Conservation (phyloP, 1,140 invertebrate species). For the Psix sp. region DNA sequence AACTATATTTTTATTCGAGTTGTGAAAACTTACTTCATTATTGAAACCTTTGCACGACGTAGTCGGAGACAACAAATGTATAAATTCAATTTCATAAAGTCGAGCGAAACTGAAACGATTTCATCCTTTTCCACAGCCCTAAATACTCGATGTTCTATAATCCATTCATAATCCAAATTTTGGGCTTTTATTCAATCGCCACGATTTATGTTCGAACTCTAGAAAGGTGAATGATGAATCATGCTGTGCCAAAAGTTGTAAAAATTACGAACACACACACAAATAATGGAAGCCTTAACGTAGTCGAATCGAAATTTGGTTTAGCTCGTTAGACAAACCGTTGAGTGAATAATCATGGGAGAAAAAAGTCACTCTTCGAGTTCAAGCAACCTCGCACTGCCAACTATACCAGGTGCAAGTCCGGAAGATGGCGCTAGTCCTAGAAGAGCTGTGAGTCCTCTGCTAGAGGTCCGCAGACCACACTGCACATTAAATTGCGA, state of each 20-base stretch:
- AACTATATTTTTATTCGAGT: no score
- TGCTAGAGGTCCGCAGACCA: conserved; percentile 82
- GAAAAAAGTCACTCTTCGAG: conserved; percentile 68
- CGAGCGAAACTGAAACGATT: no score
- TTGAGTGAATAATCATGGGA: conserved; percentile 60
- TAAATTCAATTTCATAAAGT: no score
- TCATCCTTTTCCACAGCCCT: no score
- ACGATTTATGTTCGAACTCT: no score
- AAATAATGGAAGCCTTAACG: background rate
- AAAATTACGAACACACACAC: background rate
- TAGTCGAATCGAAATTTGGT: background rate
- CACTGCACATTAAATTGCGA: conserved; percentile 86
- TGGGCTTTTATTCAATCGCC: no score
- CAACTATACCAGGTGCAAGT: conserved; percentile 67
- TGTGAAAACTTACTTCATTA: no score
- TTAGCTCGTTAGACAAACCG: no score
- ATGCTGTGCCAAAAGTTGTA: conserved; percentile 4
- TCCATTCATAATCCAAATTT: no score
- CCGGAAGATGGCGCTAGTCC: conserved; percentile 75
- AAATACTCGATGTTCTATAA: no score
- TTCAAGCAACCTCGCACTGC: conserved; percentile 68
- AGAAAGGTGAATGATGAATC: conserved; percentile 5
- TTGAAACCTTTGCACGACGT: no score
- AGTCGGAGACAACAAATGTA: no score
- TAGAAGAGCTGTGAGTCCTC: conserved; percentile 82